Evolutionary conservation across 2,888 invertebrate species (phyloP).

Genomic region (Tiliacea aurago): DNA sequence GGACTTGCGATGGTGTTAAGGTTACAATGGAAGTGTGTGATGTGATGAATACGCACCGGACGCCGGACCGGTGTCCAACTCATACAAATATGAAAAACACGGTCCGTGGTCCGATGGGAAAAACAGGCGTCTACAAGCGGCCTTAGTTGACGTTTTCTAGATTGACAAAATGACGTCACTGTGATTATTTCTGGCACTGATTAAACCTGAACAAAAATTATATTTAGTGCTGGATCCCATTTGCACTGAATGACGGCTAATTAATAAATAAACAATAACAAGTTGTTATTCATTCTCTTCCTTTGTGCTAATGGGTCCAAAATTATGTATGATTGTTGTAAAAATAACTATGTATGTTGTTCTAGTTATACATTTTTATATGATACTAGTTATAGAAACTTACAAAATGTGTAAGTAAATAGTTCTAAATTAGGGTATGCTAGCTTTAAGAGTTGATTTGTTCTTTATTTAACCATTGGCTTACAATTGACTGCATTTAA

Average conservation of each 20-base stretch:
- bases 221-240: conserved; percentile 66
- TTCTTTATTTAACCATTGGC: conserved; percentile 62
- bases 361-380: conserved; percentile 71
- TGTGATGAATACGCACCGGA: too few species aligned
- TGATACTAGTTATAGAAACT: conserved; percentile 67
- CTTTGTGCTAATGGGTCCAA: conserved; percentile 67
- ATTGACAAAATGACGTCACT: conserved; percentile 15
- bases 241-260: conserved; percentile 62
- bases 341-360: conserved; percentile 66
- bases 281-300: conserved; percentile 57
- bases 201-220: conserved; percentile 54
- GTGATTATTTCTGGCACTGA: conserved; percentile 49
- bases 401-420: conserved; percentile 57
- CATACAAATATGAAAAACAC: too few species aligned
- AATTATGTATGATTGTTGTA: conserved; percentile 62
- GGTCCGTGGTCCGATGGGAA: too few species aligned
- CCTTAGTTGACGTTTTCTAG: conserved; percentile 2
- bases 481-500: conserved; percentile 69
- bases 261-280: conserved; percentile 21
- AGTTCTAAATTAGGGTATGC: conserved; percentile 59
- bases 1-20: too few species aligned
- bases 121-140: too few species aligned
- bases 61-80: too few species aligned
- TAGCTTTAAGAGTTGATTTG: conserved; percentile 68
- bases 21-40: too few species aligned